Base-by-base conservation (phyloP, 1,140 invertebrate genomes). In the Marisa cornuarietis region DNA sequence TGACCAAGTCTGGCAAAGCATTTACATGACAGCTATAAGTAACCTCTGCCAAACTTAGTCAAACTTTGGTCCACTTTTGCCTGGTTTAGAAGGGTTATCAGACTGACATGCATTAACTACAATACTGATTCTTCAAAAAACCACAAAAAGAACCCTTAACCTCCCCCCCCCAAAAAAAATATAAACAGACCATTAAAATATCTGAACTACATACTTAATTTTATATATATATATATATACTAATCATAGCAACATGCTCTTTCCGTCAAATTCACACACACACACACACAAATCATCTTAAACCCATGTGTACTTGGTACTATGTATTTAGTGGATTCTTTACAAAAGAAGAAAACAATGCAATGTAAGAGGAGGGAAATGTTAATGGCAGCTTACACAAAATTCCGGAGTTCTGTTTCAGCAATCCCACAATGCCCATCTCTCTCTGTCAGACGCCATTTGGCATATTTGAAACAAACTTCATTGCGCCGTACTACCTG, bases 401-500 rank as follows among this genome's bases (percentile, higher is more conserved):
- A 99, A 90, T 99, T 99, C 75, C 96, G 96, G 0, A 99, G 93
- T 31, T 97, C 95, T 63, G 99, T 92, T 92, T 99, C 98, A 6
- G 98, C 96, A 83, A 99, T 97, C 71, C 97, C 98, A 71, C 99
- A 94, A 90, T 99, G 98, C 0, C 98, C 98, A 92, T 99, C 98
- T 11, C 95, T 95, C 91, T 99, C 97, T 0, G 98, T 99, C 49
- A 99, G 93, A 76, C 97, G 91, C 98, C 98, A 99, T 83, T 97
- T 95, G n/a, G 98, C 98, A 90, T 98, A 96, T 91, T 99, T 98
- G 89, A 99, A 99, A 90, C 97, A 99, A 83, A 99, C 98, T 92
- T 99, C 98, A 89, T 97, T 98, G 42, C 96, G 94, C 68, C 97
- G 92, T 14, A 97, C 95, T 58, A 96, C 94, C 6, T 94, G 82